These are phyloP conservation scores for Chinchilla lanigera DNA, from an alignment of 2,113 vertebrate genomes.

Conservation along the genomic window DNA sequence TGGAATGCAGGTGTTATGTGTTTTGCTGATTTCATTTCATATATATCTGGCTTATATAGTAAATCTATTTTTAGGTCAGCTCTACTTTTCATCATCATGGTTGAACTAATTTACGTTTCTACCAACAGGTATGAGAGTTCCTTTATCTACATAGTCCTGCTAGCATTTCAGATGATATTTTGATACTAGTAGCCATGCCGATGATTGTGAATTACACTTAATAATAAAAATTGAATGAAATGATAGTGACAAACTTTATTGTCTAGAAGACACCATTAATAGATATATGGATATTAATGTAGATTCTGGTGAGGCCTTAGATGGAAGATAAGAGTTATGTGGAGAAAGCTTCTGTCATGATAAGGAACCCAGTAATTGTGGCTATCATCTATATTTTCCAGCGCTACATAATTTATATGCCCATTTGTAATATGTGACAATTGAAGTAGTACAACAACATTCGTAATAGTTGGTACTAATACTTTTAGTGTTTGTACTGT, in stretches of 20 bases:
- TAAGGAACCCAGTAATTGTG: neutral
- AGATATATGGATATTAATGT: neutral
- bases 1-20: neutral
- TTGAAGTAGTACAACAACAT: neutral
- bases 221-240: neutral
- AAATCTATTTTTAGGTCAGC: too few species aligned
- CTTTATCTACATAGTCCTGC: neutral
- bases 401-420: neutral
- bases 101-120: neutral
- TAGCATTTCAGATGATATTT: neutral
- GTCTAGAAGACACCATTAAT: neutral
- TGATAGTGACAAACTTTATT: neutral
- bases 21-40: neutral
- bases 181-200: neutral
- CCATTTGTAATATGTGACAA: neutral
- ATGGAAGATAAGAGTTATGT: neutral
- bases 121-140: neutral
- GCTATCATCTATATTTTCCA: neutral
- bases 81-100: neutral
- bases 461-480: neutral
- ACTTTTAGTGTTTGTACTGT: neutral
- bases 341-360: neutral
- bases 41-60: too few species aligned
- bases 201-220: neutral
- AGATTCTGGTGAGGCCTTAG: neutral